phyloP scores from a whole-genome alignment of 2,888 invertebrate genomes.

The Drosophila birchii region DNA sequence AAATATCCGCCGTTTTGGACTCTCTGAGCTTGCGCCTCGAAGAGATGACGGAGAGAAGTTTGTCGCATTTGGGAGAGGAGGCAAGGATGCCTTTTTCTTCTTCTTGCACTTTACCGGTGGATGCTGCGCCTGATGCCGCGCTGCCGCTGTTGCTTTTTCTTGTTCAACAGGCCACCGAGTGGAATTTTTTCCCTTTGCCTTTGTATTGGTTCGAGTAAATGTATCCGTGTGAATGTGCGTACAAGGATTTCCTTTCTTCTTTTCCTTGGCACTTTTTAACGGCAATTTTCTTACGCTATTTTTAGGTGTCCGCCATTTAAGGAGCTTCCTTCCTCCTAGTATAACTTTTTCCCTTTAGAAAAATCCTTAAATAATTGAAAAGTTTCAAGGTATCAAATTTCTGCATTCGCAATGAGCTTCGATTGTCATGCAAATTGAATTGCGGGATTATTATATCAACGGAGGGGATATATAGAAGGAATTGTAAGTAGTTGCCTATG shows the following conservation, averaged over 20 bases:
- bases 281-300: slow-evolving; percentile 50
- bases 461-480: neutral
- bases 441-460: slow-evolving; percentile 26
- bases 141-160: slow-evolving; percentile 49
- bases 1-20: slow-evolving; percentile 26
- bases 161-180: slow-evolving; percentile 81
- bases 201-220: slow-evolving; percentile 1
- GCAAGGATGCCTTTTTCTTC: slow-evolving; percentile 26
- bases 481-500: neutral
- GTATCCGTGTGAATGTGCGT: slow-evolving; percentile 3
- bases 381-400: slow-evolving; percentile 48
- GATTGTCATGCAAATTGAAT: slow-evolving; percentile 46
- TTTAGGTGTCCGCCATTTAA: slow-evolving; percentile 50
- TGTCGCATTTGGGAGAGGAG: slow-evolving; percentile 5
- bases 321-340: slow-evolving; percentile 18
- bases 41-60: slow-evolving; percentile 5
- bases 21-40: slow-evolving; percentile 36
- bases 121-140: slow-evolving; percentile 36
- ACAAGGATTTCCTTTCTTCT: slow-evolving; percentile 39
- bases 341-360: neutral
- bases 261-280: slow-evolving; percentile 25
- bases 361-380: slow-evolving; percentile 52
- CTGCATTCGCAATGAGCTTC: slow-evolving; percentile 43
- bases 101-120: slow-evolving; percentile 35
- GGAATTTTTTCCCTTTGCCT: slow-evolving; percentile 49